Percentiles rank a stretch among this genome's conserved stretches.
These are phyloP conservation scores for Amitus sp. DNA, from an alignment of 2,888 invertebrate genomes.

Conservation along the genomic window DNA sequence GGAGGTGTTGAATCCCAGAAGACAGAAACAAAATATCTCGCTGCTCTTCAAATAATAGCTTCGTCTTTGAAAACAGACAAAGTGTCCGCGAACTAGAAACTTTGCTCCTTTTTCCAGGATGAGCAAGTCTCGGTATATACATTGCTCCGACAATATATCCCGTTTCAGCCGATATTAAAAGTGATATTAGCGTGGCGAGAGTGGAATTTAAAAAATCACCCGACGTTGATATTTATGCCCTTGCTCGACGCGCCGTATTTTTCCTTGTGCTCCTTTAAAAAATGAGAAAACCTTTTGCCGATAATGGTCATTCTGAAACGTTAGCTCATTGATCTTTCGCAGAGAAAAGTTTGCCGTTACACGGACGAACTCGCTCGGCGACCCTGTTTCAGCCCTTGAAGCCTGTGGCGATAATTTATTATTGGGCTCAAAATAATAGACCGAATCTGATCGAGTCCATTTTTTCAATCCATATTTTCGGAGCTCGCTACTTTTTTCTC, in stretches of 20 bases:
- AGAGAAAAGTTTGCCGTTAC: constrained; percentile 2
- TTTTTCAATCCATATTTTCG: not conserved
- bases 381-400: constrained; percentile 3
- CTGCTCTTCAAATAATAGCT: too few species aligned
- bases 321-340: constrained; percentile 2
- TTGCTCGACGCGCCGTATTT: not conserved
- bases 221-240: constrained; percentile 8
- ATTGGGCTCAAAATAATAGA: not conserved
- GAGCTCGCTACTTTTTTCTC: not conserved
- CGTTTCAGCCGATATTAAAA: constrained; percentile 2
- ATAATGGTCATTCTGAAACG: constrained; percentile 9
- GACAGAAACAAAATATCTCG: too few species aligned
- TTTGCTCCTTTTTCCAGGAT: not conserved
- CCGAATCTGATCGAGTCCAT: not conserved
- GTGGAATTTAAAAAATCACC: not conserved
- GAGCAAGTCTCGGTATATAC: not conserved
- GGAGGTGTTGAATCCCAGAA: too few species aligned
- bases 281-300: constrained; percentile 9
- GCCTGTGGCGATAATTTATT: constrained; percentile 7
- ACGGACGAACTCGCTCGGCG: not conserved
- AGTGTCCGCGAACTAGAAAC: not conserved
- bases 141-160: not conserved
- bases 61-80: not conserved
- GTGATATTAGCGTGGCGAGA: constrained; percentile 5
- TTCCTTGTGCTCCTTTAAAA: constrained; percentile 5